Evolutionary conservation across 2,888 invertebrate species (phyloP).

Genomic region (Limnephilus marmoratus): DNA sequence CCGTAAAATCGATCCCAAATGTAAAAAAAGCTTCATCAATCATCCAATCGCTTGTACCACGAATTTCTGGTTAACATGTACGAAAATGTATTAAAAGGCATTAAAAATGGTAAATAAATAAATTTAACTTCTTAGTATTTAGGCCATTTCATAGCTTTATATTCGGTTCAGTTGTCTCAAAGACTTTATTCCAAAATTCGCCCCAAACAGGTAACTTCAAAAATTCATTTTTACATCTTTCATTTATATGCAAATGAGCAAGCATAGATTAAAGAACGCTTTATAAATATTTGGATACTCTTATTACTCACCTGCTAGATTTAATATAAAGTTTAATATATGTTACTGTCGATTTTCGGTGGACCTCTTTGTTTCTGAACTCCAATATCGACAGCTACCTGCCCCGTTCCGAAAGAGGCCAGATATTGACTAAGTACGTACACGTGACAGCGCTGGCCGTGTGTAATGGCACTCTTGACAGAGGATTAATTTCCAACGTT

Average conservation of each 20-base stretch:
- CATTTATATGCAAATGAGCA: neutral
- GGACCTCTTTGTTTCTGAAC: neutral
- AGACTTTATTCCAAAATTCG: no score
- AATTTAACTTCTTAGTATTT: no score
- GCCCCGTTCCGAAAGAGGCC: neutral
- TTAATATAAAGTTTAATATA: neutral
- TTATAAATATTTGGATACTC: no score
- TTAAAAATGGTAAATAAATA: no score
- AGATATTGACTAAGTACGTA: neutral
- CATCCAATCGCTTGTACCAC: no score
- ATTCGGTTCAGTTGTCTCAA: neutral
- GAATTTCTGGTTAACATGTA: no score
- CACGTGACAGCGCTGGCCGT: neutral
- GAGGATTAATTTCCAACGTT: slow-evolving; percentile 26
- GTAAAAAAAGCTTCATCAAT: no score
- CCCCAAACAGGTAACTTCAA: no score
- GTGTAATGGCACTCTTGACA: slow-evolving; percentile 38
- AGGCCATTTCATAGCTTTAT: neutral
- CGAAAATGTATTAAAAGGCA: no score
- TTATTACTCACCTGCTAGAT: neutral
- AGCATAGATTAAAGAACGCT: neutral
- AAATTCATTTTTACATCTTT: neutral
- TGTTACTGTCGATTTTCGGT: neutral
- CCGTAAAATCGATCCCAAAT: no score
- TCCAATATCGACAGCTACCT: neutral